Evolutionary conservation across 2,888 invertebrate genomes (phyloP).

Genomic region (Cyclophora albipunctata): DNA sequence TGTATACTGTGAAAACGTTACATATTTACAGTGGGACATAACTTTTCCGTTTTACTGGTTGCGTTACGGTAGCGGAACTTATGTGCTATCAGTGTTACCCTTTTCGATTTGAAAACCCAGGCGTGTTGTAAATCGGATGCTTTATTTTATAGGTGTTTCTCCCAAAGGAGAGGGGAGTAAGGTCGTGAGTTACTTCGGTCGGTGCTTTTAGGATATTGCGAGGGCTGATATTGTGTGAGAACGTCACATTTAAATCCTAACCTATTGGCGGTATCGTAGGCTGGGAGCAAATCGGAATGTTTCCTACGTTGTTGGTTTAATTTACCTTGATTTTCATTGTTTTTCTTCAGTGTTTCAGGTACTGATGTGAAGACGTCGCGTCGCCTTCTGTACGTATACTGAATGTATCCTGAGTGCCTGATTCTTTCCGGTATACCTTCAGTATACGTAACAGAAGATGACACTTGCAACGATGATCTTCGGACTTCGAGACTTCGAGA

Average conservation of each 20-base stretch:
- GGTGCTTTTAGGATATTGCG: constrained; percentile 65
- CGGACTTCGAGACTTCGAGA: constrained; percentile 21
- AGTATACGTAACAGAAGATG: constrained; percentile 99
- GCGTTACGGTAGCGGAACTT: constrained; percentile 46
- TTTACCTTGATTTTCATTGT: constrained; percentile 10
- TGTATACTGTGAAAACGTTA: constrained; percentile 16
- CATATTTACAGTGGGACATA: constrained; percentile 45
- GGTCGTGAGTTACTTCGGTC: constrained; percentile 39
- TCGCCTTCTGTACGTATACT: constrained; percentile 99
- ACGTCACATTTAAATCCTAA: constrained; percentile 40
- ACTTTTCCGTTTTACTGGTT: constrained; percentile 33
- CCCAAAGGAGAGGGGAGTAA: constrained; percentile 48
- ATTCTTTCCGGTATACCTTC: constrained; percentile 99
- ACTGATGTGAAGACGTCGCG: constrained; percentile 71
- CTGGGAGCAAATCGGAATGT: constrained; percentile 6
- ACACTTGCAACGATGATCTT: constrained; percentile 77
- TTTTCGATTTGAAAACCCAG: constrained; percentile 58
- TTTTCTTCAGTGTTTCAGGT: constrained; percentile 32
- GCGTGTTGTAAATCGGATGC: constrained; percentile 69
- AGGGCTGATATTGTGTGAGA: constrained; percentile 44
- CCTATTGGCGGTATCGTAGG: constrained; percentile 19
- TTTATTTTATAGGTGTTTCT: constrained; percentile 72
- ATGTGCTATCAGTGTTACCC: constrained; percentile 62
- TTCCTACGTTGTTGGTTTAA: constrained; percentile 2
- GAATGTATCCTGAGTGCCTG: constrained; percentile 99